phyloP scores from a whole-genome alignment of 2,888 invertebrate genomes.

The Augochlorella aurata region DNA sequence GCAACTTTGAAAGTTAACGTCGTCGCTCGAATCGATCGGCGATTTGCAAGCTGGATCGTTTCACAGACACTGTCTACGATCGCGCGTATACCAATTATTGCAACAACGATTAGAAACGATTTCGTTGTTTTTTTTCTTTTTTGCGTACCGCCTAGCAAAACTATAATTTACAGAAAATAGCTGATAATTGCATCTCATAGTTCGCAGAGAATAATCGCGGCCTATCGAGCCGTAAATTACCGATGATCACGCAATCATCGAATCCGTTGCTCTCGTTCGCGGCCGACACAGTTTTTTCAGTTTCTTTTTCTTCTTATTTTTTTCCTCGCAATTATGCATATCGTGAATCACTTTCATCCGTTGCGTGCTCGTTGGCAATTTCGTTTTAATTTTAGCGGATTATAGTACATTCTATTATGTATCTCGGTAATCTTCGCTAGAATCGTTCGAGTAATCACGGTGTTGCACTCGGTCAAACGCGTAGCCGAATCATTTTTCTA shows the following conservation, averaged over 20 bases:
- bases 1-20: not conserved
- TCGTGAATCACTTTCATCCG: not conserved
- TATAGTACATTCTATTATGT: too few species aligned
- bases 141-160: not conserved
- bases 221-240: slow-evolving; percentile 12
- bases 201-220: slow-evolving; percentile 16
- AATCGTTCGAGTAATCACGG: not conserved
- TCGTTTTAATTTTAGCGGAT: not conserved
- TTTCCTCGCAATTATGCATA: not conserved
- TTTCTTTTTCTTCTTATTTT: not conserved
- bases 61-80: not conserved
- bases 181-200: slow-evolving; percentile 8
- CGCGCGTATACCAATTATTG: not conserved
- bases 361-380: not conserved
- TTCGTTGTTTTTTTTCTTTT: not conserved
- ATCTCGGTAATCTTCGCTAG: not conserved
- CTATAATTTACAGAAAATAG: not conserved
- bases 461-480: too few species aligned
- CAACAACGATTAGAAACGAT: not conserved
- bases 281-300: not conserved
- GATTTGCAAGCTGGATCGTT: not conserved
- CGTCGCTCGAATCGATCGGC: not conserved
- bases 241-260: slow-evolving; percentile 13
- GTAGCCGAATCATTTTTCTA: too few species aligned
- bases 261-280: not conserved